These are phyloP conservation scores for Chrysodeixis includens DNA, from an alignment of 2,888 invertebrate species.

Conservation along the genomic window DNA sequence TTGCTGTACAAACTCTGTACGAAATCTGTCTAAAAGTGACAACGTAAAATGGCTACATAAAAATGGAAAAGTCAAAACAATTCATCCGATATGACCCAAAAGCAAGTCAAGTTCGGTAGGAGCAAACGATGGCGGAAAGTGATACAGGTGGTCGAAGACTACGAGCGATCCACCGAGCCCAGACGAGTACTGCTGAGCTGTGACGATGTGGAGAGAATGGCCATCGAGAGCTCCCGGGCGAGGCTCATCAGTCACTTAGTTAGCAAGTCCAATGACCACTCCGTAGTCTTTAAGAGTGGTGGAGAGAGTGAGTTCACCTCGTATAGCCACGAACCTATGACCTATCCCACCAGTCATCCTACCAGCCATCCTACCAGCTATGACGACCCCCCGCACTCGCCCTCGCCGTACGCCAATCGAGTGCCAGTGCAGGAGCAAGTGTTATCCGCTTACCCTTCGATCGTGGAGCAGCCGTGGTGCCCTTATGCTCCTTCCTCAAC, in stretches of 20 bases:
- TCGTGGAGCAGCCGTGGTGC: slow-evolving; percentile 63
- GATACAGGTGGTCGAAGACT: slow-evolving; percentile 30
- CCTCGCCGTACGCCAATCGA: slow-evolving; percentile 61
- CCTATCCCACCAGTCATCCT: slow-evolving; percentile 43
- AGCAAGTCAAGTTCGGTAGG: slow-evolving; percentile 48
- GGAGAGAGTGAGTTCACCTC: slow-evolving; percentile 69
- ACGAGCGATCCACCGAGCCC: slow-evolving; percentile 13
- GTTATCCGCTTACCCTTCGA: slow-evolving; percentile 59
- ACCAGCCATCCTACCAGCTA: slow-evolving; percentile 41
- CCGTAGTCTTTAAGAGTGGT: too few relatives aligned
- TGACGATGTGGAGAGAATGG: slow-evolving; percentile 56
- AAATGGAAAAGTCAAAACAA: slow-evolving; percentile 58
- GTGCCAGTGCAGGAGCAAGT: slow-evolving; percentile 24
- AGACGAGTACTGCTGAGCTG: slow-evolving; percentile 56
- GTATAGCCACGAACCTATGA: slow-evolving; percentile 56
- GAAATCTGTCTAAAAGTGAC: slow-evolving; percentile 51
- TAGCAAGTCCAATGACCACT: slow-evolving; percentile 40
- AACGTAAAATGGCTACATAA: slow-evolving; percentile 56
- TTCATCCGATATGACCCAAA: slow-evolving; percentile 52
- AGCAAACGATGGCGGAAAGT: slow-evolving; percentile 37
- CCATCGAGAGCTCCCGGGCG: slow-evolving; percentile 60
- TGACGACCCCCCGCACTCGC: slow-evolving; percentile 55
- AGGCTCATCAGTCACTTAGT: slow-evolving; percentile 56
- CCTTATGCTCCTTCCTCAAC: slow-evolving; percentile 56
- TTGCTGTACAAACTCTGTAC: slow-evolving; percentile 40